Conservation (phyloP, 2,888 invertebrate genomes). For the Eupeodes luniger region DNA sequence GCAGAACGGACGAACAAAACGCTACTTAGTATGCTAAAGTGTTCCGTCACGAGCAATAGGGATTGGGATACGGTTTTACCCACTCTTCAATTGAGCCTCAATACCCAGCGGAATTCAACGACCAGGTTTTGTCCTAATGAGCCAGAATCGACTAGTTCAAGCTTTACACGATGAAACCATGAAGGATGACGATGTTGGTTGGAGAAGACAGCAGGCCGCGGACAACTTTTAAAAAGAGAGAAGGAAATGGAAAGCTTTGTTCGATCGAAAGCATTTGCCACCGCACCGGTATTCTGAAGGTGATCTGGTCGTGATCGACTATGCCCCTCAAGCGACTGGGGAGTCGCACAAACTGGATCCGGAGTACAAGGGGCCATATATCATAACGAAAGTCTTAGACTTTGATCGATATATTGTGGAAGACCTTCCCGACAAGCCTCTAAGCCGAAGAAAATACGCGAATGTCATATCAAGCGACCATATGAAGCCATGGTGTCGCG, state of each 20-base stretch:
- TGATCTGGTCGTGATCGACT: slow-evolving; percentile 56
- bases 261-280: slow-evolving; percentile 49
- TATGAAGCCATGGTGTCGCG: slow-evolving; percentile 59
- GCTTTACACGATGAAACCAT: not conserved
- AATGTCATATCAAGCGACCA: slow-evolving; percentile 62
- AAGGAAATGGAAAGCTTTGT: slow-evolving; percentile 64
- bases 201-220: slow-evolving; percentile 23
- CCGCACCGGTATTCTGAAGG: slow-evolving; percentile 35
- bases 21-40: slow-evolving; percentile 55
- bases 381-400: slow-evolving; percentile 52
- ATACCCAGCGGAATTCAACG: slow-evolving; percentile 63
- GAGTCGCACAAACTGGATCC: slow-evolving; percentile 61
- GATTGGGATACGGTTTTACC: slow-evolving; percentile 68
- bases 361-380: slow-evolving; percentile 56
- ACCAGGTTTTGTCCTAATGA: slow-evolving; percentile 61
- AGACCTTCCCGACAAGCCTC: slow-evolving; percentile 51
- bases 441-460: slow-evolving; percentile 40
- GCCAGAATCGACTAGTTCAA: slow-evolving; percentile 45
- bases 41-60: slow-evolving; percentile 31
- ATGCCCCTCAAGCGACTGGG: slow-evolving; percentile 29
- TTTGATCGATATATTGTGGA: slow-evolving; percentile 60
- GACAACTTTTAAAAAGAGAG: slow-evolving; percentile 40
- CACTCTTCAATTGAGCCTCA: slow-evolving; percentile 69
- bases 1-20: slow-evolving; percentile 41
- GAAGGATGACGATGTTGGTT: not conserved